Evolutionary conservation across 2,113 vertebrate genomes (phyloP).

Genomic region (Melospiza georgiana): DNA sequence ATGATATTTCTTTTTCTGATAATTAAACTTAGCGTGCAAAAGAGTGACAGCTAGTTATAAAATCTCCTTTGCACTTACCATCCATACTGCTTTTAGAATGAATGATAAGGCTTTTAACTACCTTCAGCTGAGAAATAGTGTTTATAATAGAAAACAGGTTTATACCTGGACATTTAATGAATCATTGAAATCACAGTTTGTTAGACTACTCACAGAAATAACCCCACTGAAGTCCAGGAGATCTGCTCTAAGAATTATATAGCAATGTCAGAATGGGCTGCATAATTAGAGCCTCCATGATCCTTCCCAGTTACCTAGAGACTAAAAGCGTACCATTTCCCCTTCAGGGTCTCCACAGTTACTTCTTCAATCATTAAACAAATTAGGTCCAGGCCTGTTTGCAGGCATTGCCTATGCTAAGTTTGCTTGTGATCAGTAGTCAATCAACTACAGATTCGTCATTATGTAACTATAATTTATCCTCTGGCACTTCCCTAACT

Average conservation of each 20-base stretch:
- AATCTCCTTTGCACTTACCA: slow-evolving; percentile 26
- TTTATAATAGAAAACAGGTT: neutral
- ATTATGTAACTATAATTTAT: slow-evolving; percentile 2
- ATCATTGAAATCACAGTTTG: neutral
- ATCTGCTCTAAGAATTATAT: neutral
- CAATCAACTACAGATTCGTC: neutral
- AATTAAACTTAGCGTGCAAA: slow-evolving; percentile 1
- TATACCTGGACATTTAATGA: neutral
- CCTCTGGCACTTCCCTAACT: slow-evolving; percentile 3
- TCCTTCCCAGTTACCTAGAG: neutral
- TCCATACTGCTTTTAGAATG: neutral
- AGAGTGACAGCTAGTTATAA: slow-evolving; percentile 4
- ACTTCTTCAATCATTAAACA: neutral
- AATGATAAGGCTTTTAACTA: neutral
- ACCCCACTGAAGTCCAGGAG: neutral
- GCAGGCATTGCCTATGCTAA: neutral
- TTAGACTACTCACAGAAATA: neutral
- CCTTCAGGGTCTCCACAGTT: neutral
- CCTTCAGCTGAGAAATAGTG: neutral
- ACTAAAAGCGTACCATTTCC: neutral
- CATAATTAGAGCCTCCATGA: neutral
- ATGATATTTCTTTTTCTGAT: slow-evolving; percentile 2
- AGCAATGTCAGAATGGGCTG: neutral
- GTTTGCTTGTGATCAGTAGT: neutral
- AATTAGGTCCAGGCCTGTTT: neutral